phyloP scores from a whole-genome alignment of 2,797 vertebrate genomes.

The Cygnus olor region DNA sequence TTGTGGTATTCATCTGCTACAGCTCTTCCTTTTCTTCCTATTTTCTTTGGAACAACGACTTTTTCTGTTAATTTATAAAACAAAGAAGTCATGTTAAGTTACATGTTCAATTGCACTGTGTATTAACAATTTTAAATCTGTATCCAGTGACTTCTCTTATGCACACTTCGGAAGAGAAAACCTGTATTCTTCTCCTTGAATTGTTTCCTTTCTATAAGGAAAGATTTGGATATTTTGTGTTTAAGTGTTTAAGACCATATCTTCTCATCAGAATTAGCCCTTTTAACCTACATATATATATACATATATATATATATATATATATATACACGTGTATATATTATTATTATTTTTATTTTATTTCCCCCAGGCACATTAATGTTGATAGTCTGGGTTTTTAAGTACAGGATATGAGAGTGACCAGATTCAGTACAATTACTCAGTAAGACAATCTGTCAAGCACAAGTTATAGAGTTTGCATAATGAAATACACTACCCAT shows the following conservation, averaged over 20 bases:
- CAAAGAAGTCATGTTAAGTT: background rate
- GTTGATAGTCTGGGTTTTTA: background rate
- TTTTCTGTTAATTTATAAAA: background rate
- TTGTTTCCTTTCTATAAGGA: background rate
- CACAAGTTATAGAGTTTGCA: background rate
- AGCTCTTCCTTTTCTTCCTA: background rate
- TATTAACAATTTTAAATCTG: background rate
- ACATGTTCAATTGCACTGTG: background rate
- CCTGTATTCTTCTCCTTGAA: background rate
- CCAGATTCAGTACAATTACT: background rate
- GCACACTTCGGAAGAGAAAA: background rate
- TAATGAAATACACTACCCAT: background rate
- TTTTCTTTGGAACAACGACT: background rate
- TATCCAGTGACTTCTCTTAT: background rate
- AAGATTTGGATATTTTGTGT: too few relatives aligned
- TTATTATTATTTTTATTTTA: too few relatives aligned
- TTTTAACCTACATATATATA: too few relatives aligned
- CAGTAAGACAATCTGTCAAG: background rate
- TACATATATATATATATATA: too few relatives aligned
- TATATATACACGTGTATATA: too few relatives aligned
- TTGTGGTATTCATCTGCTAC: background rate
- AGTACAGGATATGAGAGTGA: background rate
- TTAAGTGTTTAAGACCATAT: background rate
- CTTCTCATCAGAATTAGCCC: background rate
- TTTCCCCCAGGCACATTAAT: background rate